Conservation (phyloP, 2,113 vertebrate species). For the Vombatus ursinus region DNA sequence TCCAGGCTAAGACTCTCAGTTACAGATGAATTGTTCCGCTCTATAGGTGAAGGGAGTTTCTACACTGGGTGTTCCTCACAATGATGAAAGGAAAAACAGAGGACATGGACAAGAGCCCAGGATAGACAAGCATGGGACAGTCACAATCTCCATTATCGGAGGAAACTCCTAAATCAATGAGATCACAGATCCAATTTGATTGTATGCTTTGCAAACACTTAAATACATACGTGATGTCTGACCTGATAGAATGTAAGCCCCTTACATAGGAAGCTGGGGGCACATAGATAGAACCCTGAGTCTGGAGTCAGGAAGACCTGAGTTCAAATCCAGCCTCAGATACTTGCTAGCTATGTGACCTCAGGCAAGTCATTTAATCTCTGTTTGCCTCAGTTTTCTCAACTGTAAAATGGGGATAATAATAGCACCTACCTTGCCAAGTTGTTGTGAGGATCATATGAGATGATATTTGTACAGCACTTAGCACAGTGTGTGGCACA, state of each 20-base stretch:
- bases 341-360: neutral
- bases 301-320: neutral
- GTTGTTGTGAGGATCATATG: neutral
- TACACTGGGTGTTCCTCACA: neutral
- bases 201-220: neutral
- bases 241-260: neutral
- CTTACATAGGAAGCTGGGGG: neutral
- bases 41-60: neutral
- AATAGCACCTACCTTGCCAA: neutral
- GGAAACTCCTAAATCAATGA: neutral
- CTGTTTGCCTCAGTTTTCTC: neutral
- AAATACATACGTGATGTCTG: neutral
- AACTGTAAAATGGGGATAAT: neutral
- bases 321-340: neutral
- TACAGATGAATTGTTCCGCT: neutral
- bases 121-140: neutral
- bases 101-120: neutral
- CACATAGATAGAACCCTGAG: neutral
- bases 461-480: neutral
- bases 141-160: neutral
- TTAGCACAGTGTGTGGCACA: neutral
- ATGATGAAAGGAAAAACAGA: neutral
- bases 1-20: neutral
- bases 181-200: neutral
- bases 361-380: neutral